phyloP scores from a whole-genome alignment of 2,797 vertebrate species.

The Sternarchorhynchus goeldii region DNA sequence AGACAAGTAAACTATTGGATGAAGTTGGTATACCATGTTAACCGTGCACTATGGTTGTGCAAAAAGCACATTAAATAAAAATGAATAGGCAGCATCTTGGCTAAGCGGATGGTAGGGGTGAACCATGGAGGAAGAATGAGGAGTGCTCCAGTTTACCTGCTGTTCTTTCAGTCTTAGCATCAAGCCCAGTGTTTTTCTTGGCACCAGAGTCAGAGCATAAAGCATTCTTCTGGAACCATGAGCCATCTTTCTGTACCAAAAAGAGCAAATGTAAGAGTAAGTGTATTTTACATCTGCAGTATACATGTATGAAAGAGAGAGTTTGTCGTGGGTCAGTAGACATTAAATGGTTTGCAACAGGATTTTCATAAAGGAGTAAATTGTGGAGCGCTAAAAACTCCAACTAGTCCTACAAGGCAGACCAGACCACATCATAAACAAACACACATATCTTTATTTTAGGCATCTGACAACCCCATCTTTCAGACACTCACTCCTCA shows the following conservation, averaged over 20 bases:
- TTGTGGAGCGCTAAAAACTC: neutral
- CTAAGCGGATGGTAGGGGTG: neutral
- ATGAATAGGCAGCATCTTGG: too few species aligned
- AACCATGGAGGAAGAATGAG: constrained; percentile 2
- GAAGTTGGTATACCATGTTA: neutral
- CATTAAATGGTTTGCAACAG: neutral
- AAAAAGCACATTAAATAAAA: neutral
- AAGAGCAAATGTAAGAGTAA: neutral
- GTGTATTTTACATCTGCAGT: neutral
- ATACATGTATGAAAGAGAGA: neutral
- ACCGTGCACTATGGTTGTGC: neutral
- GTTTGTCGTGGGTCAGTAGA: neutral
- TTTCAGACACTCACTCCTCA: constrained; percentile 11
- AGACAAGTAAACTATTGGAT: neutral
- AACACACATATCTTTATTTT: constrained; percentile 29
- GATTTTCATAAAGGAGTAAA: neutral
- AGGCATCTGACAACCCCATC: constrained; percentile 30
- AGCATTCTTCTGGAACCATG: neutral
- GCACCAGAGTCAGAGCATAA: constrained; percentile 37
- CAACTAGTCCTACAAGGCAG: constrained; percentile 18
- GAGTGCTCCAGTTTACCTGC: constrained; percentile 11
- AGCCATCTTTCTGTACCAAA: constrained; percentile 9
- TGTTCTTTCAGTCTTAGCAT: constrained; percentile 50
- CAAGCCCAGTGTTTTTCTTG: constrained; percentile 57
- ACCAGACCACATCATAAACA: constrained; percentile 35